Evolutionary conservation across 2,888 invertebrate species (phyloP).

Genomic region (Sphaerophoria taeniata): DNA sequence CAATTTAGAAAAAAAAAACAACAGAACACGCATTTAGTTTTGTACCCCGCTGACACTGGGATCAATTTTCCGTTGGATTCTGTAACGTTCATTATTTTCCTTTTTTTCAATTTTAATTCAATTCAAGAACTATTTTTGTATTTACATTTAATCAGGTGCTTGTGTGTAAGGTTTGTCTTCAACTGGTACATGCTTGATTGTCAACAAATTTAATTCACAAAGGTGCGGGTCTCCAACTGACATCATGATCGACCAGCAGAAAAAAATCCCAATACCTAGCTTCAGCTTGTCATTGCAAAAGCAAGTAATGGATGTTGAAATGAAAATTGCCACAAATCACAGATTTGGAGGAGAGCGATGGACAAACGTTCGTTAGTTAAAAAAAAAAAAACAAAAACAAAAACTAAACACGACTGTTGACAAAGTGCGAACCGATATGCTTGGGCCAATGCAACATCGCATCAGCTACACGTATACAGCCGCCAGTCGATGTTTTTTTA

Average conservation of each 20-base stretch:
- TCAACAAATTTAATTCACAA: constrained; percentile 30
- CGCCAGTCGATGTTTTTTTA: constrained; percentile 27
- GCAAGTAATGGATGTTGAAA: constrained; percentile 57
- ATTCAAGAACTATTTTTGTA: constrained; percentile 4
- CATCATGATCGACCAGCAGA: background rate
- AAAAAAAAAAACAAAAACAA: background rate
- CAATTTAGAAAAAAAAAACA: constrained; percentile 24
- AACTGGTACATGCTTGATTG: constrained; percentile 37
- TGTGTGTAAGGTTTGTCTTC: too few species aligned
- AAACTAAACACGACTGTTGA: constrained; percentile 9
- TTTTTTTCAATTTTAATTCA: constrained; percentile 8
- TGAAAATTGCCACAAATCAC: constrained; percentile 64
- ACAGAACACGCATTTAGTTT: constrained; percentile 34
- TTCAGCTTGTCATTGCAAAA: constrained; percentile 41
- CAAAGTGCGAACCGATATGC: constrained; percentile 28
- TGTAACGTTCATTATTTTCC: constrained; percentile 11
- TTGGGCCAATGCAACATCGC: constrained; percentile 35
- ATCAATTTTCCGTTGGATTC: constrained; percentile 24
- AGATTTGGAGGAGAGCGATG: constrained; percentile 54
- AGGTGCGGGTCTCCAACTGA: background rate
- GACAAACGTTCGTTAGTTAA: constrained; percentile 50
- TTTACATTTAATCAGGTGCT: constrained; percentile 61
- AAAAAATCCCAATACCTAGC: too few species aligned
- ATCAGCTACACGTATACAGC: background rate
- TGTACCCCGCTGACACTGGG: constrained; percentile 24